Percentiles rank a stretch among this genome's conserved stretches.
Conservation (phyloP, 1,140 invertebrate genomes). For the Cydia amplana region DNA sequence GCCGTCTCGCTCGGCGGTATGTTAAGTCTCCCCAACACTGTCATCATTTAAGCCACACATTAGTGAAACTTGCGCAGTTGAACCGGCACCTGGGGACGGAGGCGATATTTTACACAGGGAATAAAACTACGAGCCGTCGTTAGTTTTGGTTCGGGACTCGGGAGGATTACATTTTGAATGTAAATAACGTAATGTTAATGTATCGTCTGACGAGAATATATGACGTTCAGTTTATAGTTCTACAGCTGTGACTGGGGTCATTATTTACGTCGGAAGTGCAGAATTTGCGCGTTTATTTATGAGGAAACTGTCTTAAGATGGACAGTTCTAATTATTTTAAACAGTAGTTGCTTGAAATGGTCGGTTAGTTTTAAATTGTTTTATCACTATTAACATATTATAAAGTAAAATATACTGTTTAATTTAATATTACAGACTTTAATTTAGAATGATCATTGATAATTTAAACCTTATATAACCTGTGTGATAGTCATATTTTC, state of each 20-base stretch:
- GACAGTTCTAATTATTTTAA: not conserved
- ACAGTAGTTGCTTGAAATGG: not conserved
- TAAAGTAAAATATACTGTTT: too few relatives aligned
- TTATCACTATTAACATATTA: too few relatives aligned
- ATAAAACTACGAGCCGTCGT: constrained; percentile 39
- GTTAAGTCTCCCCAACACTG: constrained; percentile 52
- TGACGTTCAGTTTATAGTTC: constrained; percentile 13
- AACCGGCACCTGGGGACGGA: constrained; percentile 65
- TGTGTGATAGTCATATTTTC: too few relatives aligned
- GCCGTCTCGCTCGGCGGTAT: constrained; percentile 5
- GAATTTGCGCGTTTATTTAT: not conserved
- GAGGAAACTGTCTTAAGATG: not conserved
- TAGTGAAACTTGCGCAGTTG: constrained; percentile 73
- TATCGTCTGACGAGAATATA: constrained; percentile 19
- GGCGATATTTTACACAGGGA: constrained; percentile 63
- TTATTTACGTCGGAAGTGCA: constrained; percentile 11
- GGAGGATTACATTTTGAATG: constrained; percentile 27
- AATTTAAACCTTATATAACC: too few relatives aligned
- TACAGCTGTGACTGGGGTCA: not conserved
- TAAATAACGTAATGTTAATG: constrained; percentile 31
- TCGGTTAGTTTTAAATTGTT: not conserved
- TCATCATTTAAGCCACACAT: constrained; percentile 76
- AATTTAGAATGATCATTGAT: too few relatives aligned
- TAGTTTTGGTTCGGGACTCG: constrained; percentile 28
- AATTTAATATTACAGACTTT: too few relatives aligned